A percentile compares a stretch with the other conserved stretches of the same genome.
These are phyloP conservation scores for Hartigia nigra DNA, from an alignment of 2,888 invertebrate genomes.

Conservation along the genomic window DNA sequence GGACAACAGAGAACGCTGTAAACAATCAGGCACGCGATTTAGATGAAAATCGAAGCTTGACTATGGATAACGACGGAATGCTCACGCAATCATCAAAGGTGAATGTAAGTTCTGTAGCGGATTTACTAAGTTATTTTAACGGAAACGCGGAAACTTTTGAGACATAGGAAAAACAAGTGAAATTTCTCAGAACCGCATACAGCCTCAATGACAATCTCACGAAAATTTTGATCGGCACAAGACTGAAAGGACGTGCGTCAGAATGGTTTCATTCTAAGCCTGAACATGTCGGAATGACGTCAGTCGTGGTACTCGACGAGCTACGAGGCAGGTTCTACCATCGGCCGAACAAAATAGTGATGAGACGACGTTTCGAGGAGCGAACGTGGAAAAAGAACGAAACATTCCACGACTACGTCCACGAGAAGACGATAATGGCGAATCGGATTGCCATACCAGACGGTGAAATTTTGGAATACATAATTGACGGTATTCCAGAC, in stretches of 20 bases:
- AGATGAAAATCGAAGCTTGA: too few species aligned
- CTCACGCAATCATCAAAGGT: not conserved
- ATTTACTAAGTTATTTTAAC: conserved; percentile 9
- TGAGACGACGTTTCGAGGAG: conserved; percentile 1
- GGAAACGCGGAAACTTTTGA: conserved; percentile 15
- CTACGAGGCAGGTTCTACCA: conserved; percentile 6
- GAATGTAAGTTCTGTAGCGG: conserved; percentile 11
- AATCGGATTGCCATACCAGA: not conserved
- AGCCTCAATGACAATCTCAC: not conserved
- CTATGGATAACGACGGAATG: too few species aligned
- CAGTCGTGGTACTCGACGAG: not conserved
- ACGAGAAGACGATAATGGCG: not conserved
- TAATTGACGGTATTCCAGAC: conserved; percentile 6
- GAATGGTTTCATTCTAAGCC: conserved; percentile 15
- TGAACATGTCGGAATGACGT: not conserved
- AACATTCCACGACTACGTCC: conserved; percentile 2
- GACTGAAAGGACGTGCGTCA: not conserved
- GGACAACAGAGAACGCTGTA: too few species aligned
- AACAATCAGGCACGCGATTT: too few species aligned
- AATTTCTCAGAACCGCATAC: conserved; percentile 4
- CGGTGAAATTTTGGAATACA: not conserved
- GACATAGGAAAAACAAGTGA: conserved; percentile 18
- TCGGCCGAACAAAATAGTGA: not conserved
- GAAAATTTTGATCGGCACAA: not conserved
- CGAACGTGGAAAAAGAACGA: conserved; percentile 6